Conservation (phyloP, 2,888 invertebrate species). For the Pandemis heparana region DNA sequence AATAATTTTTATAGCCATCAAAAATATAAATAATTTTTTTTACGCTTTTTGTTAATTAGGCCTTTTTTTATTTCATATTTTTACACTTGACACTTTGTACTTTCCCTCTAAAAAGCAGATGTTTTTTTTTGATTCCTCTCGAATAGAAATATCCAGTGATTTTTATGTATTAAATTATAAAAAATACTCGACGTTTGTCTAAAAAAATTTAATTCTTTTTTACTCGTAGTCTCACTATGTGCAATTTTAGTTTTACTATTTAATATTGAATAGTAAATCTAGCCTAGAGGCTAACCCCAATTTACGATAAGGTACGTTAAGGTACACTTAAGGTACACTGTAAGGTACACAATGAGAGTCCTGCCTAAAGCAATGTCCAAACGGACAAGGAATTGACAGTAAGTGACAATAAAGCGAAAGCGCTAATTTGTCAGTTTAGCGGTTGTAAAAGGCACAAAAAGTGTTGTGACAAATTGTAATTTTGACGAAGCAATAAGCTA, state of each 20-base stretch:
- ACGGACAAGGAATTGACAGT: conserved; percentile 37
- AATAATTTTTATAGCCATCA: too few relatives aligned
- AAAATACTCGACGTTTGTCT: neutral
- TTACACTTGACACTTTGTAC: too few relatives aligned
- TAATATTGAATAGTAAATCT: neutral
- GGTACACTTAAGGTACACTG: conserved; percentile 19
- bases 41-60: too few relatives aligned
- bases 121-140: too few relatives aligned
- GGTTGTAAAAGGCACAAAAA: conserved; percentile 7
- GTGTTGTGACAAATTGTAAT: conserved; percentile 18
- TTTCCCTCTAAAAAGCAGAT: too few relatives aligned
- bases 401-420: conserved; percentile 34
- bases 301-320: conserved; percentile 7
- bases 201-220: neutral
- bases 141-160: neutral
- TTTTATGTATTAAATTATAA: neutral
- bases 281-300: conserved; percentile 34
- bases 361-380: conserved; percentile 30
- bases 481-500: conserved; percentile 16
- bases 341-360: conserved; percentile 32
- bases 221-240: neutral
- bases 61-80: too few relatives aligned
- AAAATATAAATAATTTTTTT: too few relatives aligned
- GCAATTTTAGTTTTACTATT: conserved; percentile 9
- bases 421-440: conserved; percentile 15